phyloP scores from a whole-genome alignment of 2,888 invertebrate genomes.

The Cerastoderma edule region DNA sequence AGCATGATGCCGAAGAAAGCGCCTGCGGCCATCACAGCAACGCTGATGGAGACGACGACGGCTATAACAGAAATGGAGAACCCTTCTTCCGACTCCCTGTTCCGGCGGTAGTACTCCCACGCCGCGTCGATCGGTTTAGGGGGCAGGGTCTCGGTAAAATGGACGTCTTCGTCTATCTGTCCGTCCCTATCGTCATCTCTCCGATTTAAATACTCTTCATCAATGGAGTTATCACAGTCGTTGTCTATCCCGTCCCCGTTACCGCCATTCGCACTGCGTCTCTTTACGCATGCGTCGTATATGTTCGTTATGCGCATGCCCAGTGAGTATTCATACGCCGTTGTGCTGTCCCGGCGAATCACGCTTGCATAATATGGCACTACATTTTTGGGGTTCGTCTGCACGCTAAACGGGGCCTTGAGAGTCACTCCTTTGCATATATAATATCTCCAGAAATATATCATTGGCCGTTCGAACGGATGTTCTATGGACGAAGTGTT shows the following conservation, averaged over 20 bases:
- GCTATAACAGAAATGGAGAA: conserved; percentile 52
- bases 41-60: conserved; percentile 51
- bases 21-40: conserved; percentile 46
- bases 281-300: conserved; percentile 62
- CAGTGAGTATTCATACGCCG: conserved; percentile 62
- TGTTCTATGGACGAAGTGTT: conserved; percentile 32
- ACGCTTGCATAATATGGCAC: conserved; percentile 43
- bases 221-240: conserved; percentile 70
- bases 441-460: conserved; percentile 49
- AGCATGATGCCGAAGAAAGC: conserved; percentile 57
- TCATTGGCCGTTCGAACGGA: conserved; percentile 48
- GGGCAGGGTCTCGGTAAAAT: conserved; percentile 30
- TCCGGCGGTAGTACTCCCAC: conserved; percentile 46
- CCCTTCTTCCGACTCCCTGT: conserved; percentile 38
- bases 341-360: conserved; percentile 29
- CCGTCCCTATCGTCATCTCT: conserved; percentile 65
- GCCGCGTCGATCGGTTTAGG: conserved; percentile 24
- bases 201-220: conserved; percentile 62
- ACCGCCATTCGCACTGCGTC: conserved; percentile 45
- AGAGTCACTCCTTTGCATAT: conserved; percentile 38
- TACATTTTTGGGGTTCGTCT: conserved; percentile 37
- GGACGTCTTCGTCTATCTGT: conserved; percentile 63
- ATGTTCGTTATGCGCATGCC: conserved; percentile 66
- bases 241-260: conserved; percentile 70
- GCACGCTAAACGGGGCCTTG: conserved; percentile 25